phyloP scores from a whole-genome alignment of 2,797 vertebrate species.

The Valencia hispanica region DNA sequence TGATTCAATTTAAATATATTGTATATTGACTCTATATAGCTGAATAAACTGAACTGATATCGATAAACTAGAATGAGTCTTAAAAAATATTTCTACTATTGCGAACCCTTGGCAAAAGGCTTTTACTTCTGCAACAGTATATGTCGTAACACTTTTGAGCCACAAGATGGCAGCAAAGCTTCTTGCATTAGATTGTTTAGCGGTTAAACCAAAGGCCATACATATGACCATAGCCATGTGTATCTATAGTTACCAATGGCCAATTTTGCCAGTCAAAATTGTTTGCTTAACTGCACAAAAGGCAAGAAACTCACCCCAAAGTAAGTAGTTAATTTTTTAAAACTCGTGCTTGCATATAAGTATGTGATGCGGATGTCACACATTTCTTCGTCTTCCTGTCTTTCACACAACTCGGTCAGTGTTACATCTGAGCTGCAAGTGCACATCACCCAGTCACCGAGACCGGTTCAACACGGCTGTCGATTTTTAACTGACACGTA shows the following conservation, averaged over 20 bases:
- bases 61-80: not conserved
- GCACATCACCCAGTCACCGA: not conserved
- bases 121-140: not conserved
- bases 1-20: too few relatives aligned
- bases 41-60: not conserved
- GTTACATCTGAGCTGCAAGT: constrained; percentile 6
- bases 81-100: not conserved
- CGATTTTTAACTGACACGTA: not conserved
- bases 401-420: constrained; percentile 21
- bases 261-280: not conserved
- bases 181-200: not conserved
- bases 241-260: not conserved
- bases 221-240: too few relatives aligned
- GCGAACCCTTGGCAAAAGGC: not conserved
- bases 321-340: not conserved
- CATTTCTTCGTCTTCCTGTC: constrained; percentile 62
- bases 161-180: constrained; percentile 64
- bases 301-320: too few relatives aligned
- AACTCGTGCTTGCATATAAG: not conserved
- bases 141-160: constrained; percentile 3
- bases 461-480: not conserved
- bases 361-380: constrained; percentile 41
- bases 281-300: not conserved
- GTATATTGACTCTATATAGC: too few relatives aligned
- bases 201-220: not conserved